phyloP scores from a whole-genome alignment of 1,140 invertebrate species.

The Drosophila nigromelanica region DNA sequence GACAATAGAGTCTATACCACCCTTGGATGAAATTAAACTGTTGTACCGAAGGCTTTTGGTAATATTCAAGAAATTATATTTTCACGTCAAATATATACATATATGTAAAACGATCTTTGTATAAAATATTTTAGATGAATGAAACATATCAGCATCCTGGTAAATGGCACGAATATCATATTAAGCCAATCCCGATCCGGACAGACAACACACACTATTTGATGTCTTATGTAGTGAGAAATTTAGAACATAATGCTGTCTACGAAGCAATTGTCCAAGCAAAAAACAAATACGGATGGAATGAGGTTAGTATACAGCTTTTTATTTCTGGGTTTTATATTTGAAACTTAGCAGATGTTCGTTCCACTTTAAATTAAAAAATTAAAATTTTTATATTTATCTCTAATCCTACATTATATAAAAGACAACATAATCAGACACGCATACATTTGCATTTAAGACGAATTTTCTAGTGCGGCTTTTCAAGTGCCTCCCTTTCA shows the following conservation, averaged over 20 bases:
- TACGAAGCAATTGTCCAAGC: conserved; percentile 88
- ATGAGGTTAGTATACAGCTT: conserved; percentile 83
- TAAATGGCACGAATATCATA: conserved; percentile 85
- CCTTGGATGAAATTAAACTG: conserved; percentile 85
- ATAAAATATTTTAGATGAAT: conserved; percentile 83
- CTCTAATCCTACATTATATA: no score
- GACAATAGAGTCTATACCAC: conserved; percentile 86
- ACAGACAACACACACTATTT: conserved; percentile 72
- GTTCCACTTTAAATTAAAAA: no score
- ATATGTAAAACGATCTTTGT: not conserved
- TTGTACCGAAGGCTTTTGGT: conserved; percentile 85
- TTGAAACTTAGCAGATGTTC: no score
- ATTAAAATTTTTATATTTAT: no score
- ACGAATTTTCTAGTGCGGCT: no score
- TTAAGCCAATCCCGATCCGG: conserved; percentile 74
- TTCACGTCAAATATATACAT: no score
- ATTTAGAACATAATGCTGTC: conserved; percentile 86
- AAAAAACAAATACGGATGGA: conserved; percentile 88
- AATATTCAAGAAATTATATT: conserved; percentile 19
- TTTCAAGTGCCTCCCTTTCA: no score
- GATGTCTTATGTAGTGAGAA: conserved; percentile 85
- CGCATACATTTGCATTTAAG: no score
- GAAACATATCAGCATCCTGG: conserved; percentile 85
- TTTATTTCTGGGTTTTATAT: not conserved
- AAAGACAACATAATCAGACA: no score